phyloP scores from a whole-genome alignment of 2,113 vertebrate genomes.

The Leiothrix lutea region DNA sequence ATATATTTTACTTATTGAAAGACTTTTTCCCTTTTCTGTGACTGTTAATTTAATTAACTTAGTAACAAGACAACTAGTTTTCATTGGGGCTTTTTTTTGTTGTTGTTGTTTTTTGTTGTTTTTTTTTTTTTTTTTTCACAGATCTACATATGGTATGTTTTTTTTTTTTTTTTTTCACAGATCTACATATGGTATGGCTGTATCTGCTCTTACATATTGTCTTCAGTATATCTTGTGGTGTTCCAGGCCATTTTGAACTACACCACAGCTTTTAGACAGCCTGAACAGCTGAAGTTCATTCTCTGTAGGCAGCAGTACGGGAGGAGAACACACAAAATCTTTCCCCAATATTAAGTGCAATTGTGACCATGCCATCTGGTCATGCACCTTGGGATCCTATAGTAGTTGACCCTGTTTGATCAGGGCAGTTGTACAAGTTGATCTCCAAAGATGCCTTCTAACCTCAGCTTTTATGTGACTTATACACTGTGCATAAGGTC shows the following conservation, averaged over 20 bases:
- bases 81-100: too few relatives aligned
- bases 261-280: not conserved
- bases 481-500: not conserved
- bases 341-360: not conserved
- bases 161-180: not conserved
- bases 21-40: not conserved
- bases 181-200: not conserved
- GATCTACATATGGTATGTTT: too few relatives aligned
- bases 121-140: not conserved
- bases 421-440: not conserved
- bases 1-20: not conserved
- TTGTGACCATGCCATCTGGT: not conserved
- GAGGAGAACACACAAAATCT: not conserved
- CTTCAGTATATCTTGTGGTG: not conserved
- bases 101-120: not conserved
- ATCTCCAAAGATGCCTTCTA: not conserved
- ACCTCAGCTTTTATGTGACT: not conserved
- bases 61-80: not conserved
- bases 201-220: not conserved
- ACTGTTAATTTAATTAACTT: not conserved
- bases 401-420: not conserved
- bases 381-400: not conserved
- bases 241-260: not conserved
- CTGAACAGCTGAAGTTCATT: not conserved
- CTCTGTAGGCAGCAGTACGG: not conserved